Evolutionary conservation across 2,888 invertebrate genomes (phyloP), one percentile per base, ranked within the genome.

Genomic region (Drosophila cracens): DNA sequence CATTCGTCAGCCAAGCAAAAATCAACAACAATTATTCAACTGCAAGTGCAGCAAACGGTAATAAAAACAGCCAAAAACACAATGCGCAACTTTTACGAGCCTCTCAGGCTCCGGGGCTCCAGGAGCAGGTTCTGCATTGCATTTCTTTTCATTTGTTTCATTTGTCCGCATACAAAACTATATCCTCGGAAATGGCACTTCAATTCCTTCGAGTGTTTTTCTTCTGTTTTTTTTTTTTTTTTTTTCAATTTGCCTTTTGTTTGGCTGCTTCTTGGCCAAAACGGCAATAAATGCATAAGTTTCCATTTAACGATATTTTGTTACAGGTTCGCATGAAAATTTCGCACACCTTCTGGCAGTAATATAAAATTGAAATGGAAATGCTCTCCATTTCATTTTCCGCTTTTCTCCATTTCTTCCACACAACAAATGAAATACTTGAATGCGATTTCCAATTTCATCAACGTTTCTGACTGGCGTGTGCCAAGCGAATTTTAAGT

Each of bases 221-320:
- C 33, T 16, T 8, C 13, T 16, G 21, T 13, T 46, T 21, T 7
- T 43, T 21, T 43, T 11, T 3, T 13, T 21, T 38, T 18, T 38
- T 16, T 40, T 4, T n/a, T 46, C 25, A 53, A 54, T 54, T 48
- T 65, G 61, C 62, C 57, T 61, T 71, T 60, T 48, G 52, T 51
- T 65, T 76, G 57, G 56, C 8, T 56, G 54, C 54, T 36, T 53
- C 33, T 56, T 40, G 40, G 29, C 66, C 67, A 65, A 73, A 70
- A 73, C 54, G 70, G 74, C 80, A 84, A 89, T 89, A 87, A 87
- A 89, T 87, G 89, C 87, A 87, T 84, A 87, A 89, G 87, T 84
- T 89, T 80, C 57, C 75, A 76, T 87, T 89, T 89, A 89, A 87
- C 87, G 87, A 81, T 84, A 87, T 88, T 87, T 83, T 87, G 86